Conservation (phyloP, 2,888 invertebrate genomes). For the Salpingus planirostris region DNA sequence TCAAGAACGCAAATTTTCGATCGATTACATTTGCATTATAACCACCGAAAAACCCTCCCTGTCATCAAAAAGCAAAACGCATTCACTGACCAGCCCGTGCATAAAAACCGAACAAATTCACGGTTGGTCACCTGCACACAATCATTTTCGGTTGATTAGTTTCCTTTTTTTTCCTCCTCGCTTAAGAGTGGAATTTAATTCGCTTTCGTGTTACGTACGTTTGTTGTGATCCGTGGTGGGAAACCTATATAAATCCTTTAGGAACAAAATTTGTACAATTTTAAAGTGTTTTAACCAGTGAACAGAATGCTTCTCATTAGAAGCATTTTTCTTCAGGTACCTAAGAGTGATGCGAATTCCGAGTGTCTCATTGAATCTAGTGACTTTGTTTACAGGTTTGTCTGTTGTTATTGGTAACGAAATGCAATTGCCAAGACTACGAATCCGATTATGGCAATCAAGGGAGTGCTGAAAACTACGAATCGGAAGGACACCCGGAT, state of each 20-base stretch:
- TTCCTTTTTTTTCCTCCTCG: slow-evolving; percentile 29
- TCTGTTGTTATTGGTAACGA: slow-evolving; percentile 18
- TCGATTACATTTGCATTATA: slow-evolving; percentile 2
- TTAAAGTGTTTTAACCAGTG: slow-evolving; percentile 7
- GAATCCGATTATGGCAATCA: slow-evolving; percentile 22
- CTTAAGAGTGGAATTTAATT: slow-evolving; percentile 32
- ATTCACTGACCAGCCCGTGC: slow-evolving; percentile 9
- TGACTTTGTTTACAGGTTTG: slow-evolving; percentile 19
- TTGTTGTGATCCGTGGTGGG: slow-evolving; percentile 31
- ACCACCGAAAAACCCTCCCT: neutral
- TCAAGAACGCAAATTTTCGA: too few relatives aligned
- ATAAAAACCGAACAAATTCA: slow-evolving; percentile 24
- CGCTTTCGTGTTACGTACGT: slow-evolving; percentile 31
- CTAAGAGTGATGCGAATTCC: slow-evolving; percentile 21
- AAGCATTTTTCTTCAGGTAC: slow-evolving; percentile 35
- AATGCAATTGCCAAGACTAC: slow-evolving; percentile 25
- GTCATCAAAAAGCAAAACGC: slow-evolving; percentile 1
- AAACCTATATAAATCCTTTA: slow-evolving; percentile 25
- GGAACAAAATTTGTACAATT: slow-evolving; percentile 10
- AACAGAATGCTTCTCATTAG: slow-evolving; percentile 32
- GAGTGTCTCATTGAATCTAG: neutral
- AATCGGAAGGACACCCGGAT: slow-evolving; percentile 25
- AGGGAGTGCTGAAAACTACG: slow-evolving; percentile 24
- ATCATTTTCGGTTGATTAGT: slow-evolving; percentile 34
- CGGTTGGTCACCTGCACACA: slow-evolving; percentile 31